phyloP scores from a whole-genome alignment of 1,140 invertebrate species.

The Harpegnathos saltator region DNA sequence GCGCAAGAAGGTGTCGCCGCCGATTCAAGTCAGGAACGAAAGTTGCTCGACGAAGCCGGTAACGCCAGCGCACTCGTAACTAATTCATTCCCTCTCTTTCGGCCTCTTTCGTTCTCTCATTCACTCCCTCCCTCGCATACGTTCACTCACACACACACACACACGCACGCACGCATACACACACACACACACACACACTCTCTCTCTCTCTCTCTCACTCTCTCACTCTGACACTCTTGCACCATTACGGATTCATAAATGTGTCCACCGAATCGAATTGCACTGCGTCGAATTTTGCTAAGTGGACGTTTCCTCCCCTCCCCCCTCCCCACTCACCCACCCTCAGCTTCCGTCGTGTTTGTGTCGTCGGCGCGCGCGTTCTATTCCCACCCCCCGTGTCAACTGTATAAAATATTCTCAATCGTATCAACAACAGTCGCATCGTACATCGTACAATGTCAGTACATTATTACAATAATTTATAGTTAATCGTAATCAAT shows the following conservation, averaged over 20 bases:
- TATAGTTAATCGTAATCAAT: slow-evolving; percentile 85
- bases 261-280: slow-evolving; percentile 54
- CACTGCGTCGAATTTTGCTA: slow-evolving; percentile 55
- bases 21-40: neutral
- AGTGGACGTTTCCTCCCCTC: slow-evolving; percentile 43
- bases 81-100: slow-evolving; percentile 26
- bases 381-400: slow-evolving; percentile 70
- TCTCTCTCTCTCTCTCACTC: slow-evolving; percentile 9
- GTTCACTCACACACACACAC: neutral
- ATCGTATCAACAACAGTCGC: slow-evolving; percentile 85
- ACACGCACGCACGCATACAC: neutral
- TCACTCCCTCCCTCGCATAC: slow-evolving; percentile 5
- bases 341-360: slow-evolving; percentile 7
- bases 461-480: slow-evolving; percentile 85
- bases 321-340: slow-evolving; percentile 42
- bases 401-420: slow-evolving; percentile 86
- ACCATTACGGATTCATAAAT: slow-evolving; percentile 42
- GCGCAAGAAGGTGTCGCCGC: neutral
- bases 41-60: slow-evolving; percentile 30
- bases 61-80: slow-evolving; percentile 66
- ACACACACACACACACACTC: neutral
- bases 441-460: slow-evolving; percentile 84
- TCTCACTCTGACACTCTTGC: slow-evolving; percentile 6
- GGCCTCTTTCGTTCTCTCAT: neutral
- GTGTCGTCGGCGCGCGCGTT: slow-evolving; percentile 45